Conservation (phyloP, 2,797 vertebrate genomes). For the Liasis olivaceus region DNA sequence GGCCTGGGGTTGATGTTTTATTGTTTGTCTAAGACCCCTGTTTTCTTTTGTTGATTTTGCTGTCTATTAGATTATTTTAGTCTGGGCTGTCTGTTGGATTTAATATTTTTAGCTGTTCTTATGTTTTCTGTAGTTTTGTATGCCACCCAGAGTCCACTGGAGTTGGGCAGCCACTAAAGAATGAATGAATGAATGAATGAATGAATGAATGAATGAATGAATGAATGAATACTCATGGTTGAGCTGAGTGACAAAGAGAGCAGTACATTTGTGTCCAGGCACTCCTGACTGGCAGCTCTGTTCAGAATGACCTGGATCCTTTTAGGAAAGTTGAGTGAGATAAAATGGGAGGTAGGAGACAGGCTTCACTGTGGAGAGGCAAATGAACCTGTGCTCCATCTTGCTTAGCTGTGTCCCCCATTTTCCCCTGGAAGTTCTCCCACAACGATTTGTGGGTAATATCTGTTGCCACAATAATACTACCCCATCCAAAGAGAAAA, state of each 20-base stretch:
- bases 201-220: not conserved
- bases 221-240: not conserved
- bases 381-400: not conserved
- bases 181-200: no score
- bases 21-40: not conserved
- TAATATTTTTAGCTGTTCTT: not conserved
- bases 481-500: not conserved
- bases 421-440: not conserved
- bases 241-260: not conserved
- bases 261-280: no score
- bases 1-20: not conserved
- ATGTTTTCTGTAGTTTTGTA: not conserved
- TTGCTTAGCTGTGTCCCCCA: not conserved
- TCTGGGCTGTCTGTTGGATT: not conserved
- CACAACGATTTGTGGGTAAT: not conserved
- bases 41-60: not conserved
- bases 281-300: not conserved
- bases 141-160: not conserved
- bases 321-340: not conserved
- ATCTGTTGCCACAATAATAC: not conserved
- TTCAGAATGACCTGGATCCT: not conserved
- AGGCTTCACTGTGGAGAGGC: not conserved
- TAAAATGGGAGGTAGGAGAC: not conserved
- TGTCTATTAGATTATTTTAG: not conserved
- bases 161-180: not conserved